A percentile compares a stretch with the other conserved stretches of the same genome.
phyloP scores from a whole-genome alignment of 1,140 invertebrate genomes.

The Samia ricini region DNA sequence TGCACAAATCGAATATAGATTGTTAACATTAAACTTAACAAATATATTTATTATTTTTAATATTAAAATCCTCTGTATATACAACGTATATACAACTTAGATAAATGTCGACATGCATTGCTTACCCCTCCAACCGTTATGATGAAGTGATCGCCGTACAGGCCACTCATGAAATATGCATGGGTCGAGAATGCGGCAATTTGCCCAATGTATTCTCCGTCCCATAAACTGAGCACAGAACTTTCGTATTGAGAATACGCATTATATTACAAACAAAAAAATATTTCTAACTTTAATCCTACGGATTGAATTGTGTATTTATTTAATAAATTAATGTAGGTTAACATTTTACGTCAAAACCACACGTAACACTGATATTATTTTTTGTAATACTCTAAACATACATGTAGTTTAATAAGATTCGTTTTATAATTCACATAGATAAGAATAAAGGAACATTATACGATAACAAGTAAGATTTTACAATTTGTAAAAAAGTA shows the following conservation, averaged over 20 bases:
- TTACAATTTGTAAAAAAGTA: too few species aligned
- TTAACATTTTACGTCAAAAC: too few species aligned
- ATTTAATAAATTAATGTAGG: too few species aligned
- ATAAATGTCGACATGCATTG: conserved; percentile 37
- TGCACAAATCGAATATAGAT: too few species aligned
- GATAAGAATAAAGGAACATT: too few species aligned
- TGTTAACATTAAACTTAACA: too few species aligned
- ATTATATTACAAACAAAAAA: neutral
- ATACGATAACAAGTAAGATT: too few species aligned
- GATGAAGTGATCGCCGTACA: conserved; percentile 51
- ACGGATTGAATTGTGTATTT: conserved; percentile 37
- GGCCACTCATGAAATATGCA: conserved; percentile 63
- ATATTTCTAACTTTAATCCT: conserved; percentile 19
- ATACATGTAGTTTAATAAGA: too few species aligned
- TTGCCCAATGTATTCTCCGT: conserved; percentile 52
- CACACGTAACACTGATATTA: too few species aligned
- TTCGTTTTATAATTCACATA: too few species aligned
- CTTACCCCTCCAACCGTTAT: conserved; percentile 38
- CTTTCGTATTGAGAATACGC: conserved; percentile 28
- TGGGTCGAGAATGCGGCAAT: conserved; percentile 54
- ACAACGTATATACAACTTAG: conserved; percentile 23
- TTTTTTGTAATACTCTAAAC: too few species aligned
- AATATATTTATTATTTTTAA: too few species aligned
- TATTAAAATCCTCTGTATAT: neutral
- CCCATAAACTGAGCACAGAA: conserved; percentile 42